Base-by-base conservation (phyloP, 2,888 invertebrate species). In the Hedychridium roseum region DNA sequence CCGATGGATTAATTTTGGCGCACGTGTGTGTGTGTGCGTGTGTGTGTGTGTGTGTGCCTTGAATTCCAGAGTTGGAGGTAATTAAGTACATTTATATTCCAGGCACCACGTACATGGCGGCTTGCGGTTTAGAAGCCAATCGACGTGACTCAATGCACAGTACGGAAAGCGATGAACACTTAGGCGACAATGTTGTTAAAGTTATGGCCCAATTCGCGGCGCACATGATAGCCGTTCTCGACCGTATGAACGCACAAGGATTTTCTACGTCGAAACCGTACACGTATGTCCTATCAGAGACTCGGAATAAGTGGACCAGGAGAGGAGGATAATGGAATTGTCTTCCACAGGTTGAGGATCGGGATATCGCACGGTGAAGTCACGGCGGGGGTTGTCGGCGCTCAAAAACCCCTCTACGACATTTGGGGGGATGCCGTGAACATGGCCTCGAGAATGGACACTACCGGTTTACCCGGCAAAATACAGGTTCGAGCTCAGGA, bases 381-480 rank as follows among this genome's bases (percentile, higher is more conserved):
- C 3, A 92, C 94, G 54, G 96, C 97, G 0, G 97, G 97, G 2
- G 96, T 97, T 0, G 94, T 97, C 2, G 97, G 96, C 0, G 92
- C 93, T 0, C 88, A 91, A 52, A 97, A 97, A 73, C 97, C 97
- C 0, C 84, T 95, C 34, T 97, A 96, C 76, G 97, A 97, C 75
- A 94, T 97, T 70, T 97, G 97, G 96, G 97, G 97, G 0, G 92
- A 97, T 79, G 91, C 96, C 0, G 97, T 97, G 0, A 97, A 97
- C 79, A 91, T 97, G 86, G 95, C 97, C 2, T 94, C 95, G 0
- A 84, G 97, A 68, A 95, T 97, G 95, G 97, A 97, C 72, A 92
- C 92, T 0, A 93, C 92, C 1, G 97, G 97, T 4, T 82, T 88
- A 56, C 83, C 88, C 1, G 90, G 91, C 30, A 84, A 85, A 76